Evolutionary conservation across 2,113 vertebrate species (phyloP), one percentile per base, ranked within the genome.

Genomic region (Tychaedon coryphoeus): DNA sequence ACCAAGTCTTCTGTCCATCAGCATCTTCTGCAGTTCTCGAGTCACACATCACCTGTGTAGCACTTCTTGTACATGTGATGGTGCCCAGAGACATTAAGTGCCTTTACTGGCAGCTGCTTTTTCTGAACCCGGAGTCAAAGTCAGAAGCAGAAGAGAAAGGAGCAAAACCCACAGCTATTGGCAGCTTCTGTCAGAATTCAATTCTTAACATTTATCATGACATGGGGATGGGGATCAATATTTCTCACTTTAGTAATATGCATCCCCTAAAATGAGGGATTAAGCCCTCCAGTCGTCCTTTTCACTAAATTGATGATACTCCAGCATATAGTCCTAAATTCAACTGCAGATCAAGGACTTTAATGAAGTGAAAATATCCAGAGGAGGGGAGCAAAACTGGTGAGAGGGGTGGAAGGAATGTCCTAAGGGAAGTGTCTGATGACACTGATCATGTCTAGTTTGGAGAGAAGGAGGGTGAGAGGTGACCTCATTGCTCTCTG

Each of bases 401-500:
- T 24, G 36, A 31, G 11, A 42, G 23, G 34, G 10, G 6, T 38
- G 36, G 12, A 34, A 80, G 9, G 1, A 24, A 23, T 29, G 16
- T 40, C 29, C 40, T 36, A 0, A 31, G 12, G 38, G 34, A 36
- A 56, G 9, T 2, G 0, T 28, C 38, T 64, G 17, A n/a, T 19
- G 10, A 10, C 8, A 10, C 1, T 23, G 10, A 28, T 16, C 3
- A 43, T 67, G 24, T 45, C 8, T 29, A 6, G 15, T 67, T 43
- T 34, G 34, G 24, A 54, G 38, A 53, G 5, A 42, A 50, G 38
- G 2, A 57, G 14, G 2, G 8, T 54, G 15, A 67, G 13, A 14
- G 2, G 4, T 0, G 0, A 54, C 8, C 3, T 67, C n/a, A 10
- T 14, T 29, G 16, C 12, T 71, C 26, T 62, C 24, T 26, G 1